A percentile compares a stretch with the other conserved stretches of the same genome.
phyloP scores from a whole-genome alignment of 2,888 invertebrate species.

The Leptopilina syphax region DNA sequence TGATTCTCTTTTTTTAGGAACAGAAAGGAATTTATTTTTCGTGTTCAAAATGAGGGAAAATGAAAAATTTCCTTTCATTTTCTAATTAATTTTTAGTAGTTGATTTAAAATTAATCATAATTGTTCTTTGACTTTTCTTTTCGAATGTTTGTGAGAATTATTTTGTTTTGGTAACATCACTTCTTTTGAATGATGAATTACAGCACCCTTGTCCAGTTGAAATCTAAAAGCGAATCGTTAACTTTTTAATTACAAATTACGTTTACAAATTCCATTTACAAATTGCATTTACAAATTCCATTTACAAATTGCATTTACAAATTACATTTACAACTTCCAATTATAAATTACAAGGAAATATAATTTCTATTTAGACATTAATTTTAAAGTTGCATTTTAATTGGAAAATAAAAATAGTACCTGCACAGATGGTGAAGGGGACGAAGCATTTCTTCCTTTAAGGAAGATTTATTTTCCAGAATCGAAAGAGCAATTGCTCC shows the following conservation, averaged over 20 bases:
- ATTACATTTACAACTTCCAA: too few species aligned
- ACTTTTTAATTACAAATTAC: background rate
- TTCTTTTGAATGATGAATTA: conserved; percentile 95
- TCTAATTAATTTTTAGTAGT: background rate
- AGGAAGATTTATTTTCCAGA: conserved; percentile 84
- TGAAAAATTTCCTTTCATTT: too few species aligned
- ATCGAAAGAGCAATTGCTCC: conserved; percentile 88
- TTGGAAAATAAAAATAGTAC: conserved; percentile 51
- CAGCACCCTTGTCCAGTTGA: conserved; percentile 94
- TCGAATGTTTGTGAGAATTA: conserved; percentile 88
- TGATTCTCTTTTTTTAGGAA: too few species aligned
- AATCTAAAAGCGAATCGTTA: conserved; percentile 74
- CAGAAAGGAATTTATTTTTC: too few species aligned
- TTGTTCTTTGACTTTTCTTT: conserved; percentile 84
- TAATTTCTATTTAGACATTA: too few species aligned
- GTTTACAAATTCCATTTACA: too few species aligned
- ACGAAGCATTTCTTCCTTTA: conserved; percentile 83
- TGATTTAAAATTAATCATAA: conserved; percentile 54
- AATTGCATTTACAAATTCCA: too few species aligned
- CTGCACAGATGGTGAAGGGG: conserved; percentile 91
- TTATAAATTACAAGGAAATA: too few species aligned
- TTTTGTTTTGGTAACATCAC: conserved; percentile 83
- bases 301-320: too few species aligned
- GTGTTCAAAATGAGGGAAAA: too few species aligned
- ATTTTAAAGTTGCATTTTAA: too few species aligned